Evolutionary conservation across 1,140 invertebrate species (phyloP), one percentile per base, ranked within the genome.

Genomic region (Pseudobourletiella spinata): DNA sequence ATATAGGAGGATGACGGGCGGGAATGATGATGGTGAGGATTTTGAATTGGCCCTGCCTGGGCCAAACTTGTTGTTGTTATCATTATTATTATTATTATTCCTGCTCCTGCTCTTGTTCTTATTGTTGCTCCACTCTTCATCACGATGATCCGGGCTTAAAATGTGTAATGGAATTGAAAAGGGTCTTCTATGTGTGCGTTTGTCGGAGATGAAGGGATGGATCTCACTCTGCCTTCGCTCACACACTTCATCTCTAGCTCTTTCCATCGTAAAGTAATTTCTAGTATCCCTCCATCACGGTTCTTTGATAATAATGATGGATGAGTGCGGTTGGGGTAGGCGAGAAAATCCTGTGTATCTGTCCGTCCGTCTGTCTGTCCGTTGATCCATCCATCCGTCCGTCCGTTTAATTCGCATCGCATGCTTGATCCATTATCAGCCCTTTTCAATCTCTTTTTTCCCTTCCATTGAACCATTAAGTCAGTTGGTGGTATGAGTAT

Each of bases 301-400:
- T 51, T 6, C 11, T 26, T 51, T 51, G 25, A 26, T 24, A 51
- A 26, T 51, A 51, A 51, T 51, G 48, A 51, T 51, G 48, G 48
- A 51, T 51, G 48, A 26, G 48, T 14, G 35, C n/a, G 48, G 48
- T 51, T 51, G n/a, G n/a, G 24, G 28, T 51, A 51, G 48, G 48
- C 48, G 48, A 51, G 48, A 51, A 51, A 51, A 51, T 3, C 48
- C 48, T 51, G 22, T 46, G n/a, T 46, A 4, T 46, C 43, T n/a
- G 6, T 46, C 43, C 24, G n/a, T 46, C n/a, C n/a, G 35, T 39
- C n/a, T 39, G 35, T n/a, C 8, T 39, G 35, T n/a, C n/a, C n/a
- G 8, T 8, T 39, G 8, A n/a, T 8, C 8, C n/a, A 11, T n/a
- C 35, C 8, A 39, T 39, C n/a, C n/a, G 35, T 8, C 8, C 22